Evolutionary conservation across 2,797 vertebrate genomes (phyloP), one percentile per base, ranked within the genome.

Genomic region (Chlorospingus flavigularis): DNA sequence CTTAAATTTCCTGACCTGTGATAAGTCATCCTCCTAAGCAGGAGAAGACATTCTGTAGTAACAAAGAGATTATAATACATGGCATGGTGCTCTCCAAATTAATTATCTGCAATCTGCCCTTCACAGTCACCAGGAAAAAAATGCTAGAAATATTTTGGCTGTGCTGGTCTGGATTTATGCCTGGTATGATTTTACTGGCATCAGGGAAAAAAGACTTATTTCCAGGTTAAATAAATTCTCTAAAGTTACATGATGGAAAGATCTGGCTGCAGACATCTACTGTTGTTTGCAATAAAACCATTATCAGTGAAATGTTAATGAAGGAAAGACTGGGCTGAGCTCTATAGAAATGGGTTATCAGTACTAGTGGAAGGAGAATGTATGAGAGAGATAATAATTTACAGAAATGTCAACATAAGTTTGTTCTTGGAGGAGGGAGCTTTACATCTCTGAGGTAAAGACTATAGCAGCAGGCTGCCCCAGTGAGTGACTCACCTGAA

Each of bases 301-400:
- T 61, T 45, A 42, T 30, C 39, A 73, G 3, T 35, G 17, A 76
- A 86, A 73, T n/a, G 24, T n/a, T 51, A 61, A 21, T 42, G 55
- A 86, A 72, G 60, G n/a, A 63, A 75, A 70, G 50, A 55, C 24
- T 55, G 31, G 17, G 14, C 6, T 70, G 18, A 58, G 11, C 1
- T 2, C 16, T 55, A 2, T 2, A 47, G 30, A 63, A 72, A 61
- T 4, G 20, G 28, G 30, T 18, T 35, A 9, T 55, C 14, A 48
- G 47, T 42, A 25, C 7, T 39, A n/a, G 31, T 26, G 21, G 40
- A 65, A 73, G 21, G 35, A 45, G 8, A 55, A 57, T 58, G 33
- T 57, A 21, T 30, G 1, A 2, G 45, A 39, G 1, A 4, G 25
- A 31, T 54, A 5, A 10, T 30, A 0, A 25, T 67, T 81, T 71